Base-by-base conservation (phyloP, 2,797 vertebrate species). In the Falco naumanni region DNA sequence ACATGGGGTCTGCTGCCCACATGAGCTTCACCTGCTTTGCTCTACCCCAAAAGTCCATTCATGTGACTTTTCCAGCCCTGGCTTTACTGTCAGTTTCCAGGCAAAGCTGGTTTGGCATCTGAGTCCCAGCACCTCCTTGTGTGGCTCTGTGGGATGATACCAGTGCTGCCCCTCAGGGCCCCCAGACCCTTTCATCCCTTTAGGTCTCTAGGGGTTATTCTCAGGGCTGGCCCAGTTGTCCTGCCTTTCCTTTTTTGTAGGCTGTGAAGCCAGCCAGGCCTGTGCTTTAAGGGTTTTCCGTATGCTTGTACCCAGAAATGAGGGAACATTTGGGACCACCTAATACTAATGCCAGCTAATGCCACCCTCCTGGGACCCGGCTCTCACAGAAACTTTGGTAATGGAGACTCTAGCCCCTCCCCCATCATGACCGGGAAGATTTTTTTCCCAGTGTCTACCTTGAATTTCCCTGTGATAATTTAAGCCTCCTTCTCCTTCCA, bases 341-440 rank as follows among this genome's bases (percentile, higher is more conserved):
- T 86, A n/a, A 34, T 29, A n/a, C 18, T 17, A 29, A 43, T 20
- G 13, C 15, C 41, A 26, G 21, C 4, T 83, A 41, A 43, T 10
- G 26, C 24, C 34, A 12, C 4, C 0, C 61, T 59, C 18, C 47
- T 34, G 31, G 47, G 28, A 29, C 54, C 12, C 0, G 0, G 16
- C 48, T 82, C 29, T 59, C 29, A 70, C 33, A 50, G 68, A 66
- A 74, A 77, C 41, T 60, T 76, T 3, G 1, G 25, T n/a, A 28
- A 22, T 7, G 29, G 61, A 66, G 29, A 33, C 25, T 74, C 45
- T 48, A 64, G 18, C 29, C 26, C 10, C 24, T 77, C 22, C 18
- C 43, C 21, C 4, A 21, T 75, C 57, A 13, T 21, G 13, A 59
- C 50, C 13, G 51, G 78, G 15, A 71, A 76, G 29, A 41, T 41